A percentile compares a stretch with the other conserved stretches of the same genome.
These are phyloP conservation scores for Pachypsylla venusta DNA, from an alignment of 1,140 invertebrate species.

Conservation along the genomic window DNA sequence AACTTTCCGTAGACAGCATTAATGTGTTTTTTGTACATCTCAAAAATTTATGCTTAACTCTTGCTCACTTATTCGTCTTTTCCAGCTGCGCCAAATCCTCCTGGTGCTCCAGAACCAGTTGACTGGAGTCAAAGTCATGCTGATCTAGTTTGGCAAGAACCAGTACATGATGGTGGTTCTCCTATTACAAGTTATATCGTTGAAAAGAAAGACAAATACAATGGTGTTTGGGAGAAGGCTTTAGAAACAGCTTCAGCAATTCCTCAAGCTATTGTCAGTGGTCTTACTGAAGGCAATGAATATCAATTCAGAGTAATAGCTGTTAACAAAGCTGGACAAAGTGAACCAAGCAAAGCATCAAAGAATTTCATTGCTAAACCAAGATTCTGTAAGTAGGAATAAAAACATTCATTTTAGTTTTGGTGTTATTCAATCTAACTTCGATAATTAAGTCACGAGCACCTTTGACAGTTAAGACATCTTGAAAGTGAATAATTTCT, in stretches of 20 bases:
- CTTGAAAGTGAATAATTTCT: too few species aligned
- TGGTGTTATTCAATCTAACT: too few species aligned
- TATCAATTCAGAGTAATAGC: slow-evolving; percentile 98
- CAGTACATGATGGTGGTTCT: slow-evolving; percentile 71
- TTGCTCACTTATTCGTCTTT: slow-evolving; percentile 22
- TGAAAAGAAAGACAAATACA: slow-evolving; percentile 95
- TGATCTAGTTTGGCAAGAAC: slow-evolving; percentile 71
- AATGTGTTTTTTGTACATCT: too few species aligned
- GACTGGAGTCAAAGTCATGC: slow-evolving; percentile 87
- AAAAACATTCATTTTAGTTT: too few species aligned
- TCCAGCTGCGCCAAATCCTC: slow-evolving; percentile 58
- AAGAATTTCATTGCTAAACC: slow-evolving; percentile 85
- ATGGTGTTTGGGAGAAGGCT: slow-evolving; percentile 80
- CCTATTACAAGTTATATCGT: slow-evolving; percentile 89
- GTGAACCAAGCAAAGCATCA: slow-evolving; percentile 71
- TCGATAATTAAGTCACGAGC: too few species aligned
- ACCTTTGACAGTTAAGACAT: too few species aligned
- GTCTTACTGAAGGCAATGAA: slow-evolving; percentile 89
- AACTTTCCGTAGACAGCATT: too few species aligned
- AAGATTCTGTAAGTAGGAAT: slow-evolving; percentile 48
- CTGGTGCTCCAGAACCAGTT: slow-evolving; percentile 67
- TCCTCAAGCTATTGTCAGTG: slow-evolving; percentile 59
- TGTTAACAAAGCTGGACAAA: slow-evolving; percentile 84
- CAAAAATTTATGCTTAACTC: too few species aligned
- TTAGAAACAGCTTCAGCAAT: slow-evolving; percentile 56